Percentiles rank a stretch among this genome's conserved stretches.
phyloP scores from a whole-genome alignment of 2,113 vertebrate genomes.

The Sander lucioperca region DNA sequence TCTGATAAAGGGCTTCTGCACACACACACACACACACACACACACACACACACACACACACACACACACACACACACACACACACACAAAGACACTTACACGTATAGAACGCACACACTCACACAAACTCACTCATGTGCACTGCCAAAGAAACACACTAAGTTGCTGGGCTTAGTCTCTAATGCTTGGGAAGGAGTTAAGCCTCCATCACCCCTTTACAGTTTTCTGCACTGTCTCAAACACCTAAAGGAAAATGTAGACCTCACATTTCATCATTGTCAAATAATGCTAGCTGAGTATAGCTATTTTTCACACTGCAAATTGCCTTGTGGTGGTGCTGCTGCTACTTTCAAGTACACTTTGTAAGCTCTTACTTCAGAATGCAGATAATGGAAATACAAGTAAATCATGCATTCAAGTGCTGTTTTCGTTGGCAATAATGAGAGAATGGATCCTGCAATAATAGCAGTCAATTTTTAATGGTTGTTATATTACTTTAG shows the following conservation, averaged over 20 bases:
- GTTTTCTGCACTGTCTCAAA: conserved; percentile 74
- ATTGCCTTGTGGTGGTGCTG: conserved; percentile 69
- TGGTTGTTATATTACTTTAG: conserved; percentile 36
- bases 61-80: conserved; percentile 42
- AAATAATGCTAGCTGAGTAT: conserved; percentile 70
- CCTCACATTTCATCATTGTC: conserved; percentile 80
- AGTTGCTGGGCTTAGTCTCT: conserved; percentile 54
- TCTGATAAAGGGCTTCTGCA: conserved; percentile 80
- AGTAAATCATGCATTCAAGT: conserved; percentile 48
- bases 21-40: conserved; percentile 34
- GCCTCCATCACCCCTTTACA: conserved; percentile 66
- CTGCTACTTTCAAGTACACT: conserved; percentile 63
- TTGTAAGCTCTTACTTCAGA: conserved; percentile 44
- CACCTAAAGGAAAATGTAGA: conserved; percentile 74
- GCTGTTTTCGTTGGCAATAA: conserved; percentile 41
- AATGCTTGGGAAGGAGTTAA: conserved; percentile 66
- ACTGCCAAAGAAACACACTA: conserved; percentile 62
- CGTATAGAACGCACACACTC: conserved; percentile 11
- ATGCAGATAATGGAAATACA: conserved; percentile 38
- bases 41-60: conserved; percentile 26
- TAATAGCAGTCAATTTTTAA: conserved; percentile 40
- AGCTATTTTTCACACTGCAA: conserved; percentile 72
- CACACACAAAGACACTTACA: conserved; percentile 27
- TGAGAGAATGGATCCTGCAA: conserved; percentile 27
- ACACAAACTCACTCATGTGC: conserved; percentile 53